phyloP scores from a whole-genome alignment of 2,888 invertebrate species.

The Zele albiditarsus region DNA sequence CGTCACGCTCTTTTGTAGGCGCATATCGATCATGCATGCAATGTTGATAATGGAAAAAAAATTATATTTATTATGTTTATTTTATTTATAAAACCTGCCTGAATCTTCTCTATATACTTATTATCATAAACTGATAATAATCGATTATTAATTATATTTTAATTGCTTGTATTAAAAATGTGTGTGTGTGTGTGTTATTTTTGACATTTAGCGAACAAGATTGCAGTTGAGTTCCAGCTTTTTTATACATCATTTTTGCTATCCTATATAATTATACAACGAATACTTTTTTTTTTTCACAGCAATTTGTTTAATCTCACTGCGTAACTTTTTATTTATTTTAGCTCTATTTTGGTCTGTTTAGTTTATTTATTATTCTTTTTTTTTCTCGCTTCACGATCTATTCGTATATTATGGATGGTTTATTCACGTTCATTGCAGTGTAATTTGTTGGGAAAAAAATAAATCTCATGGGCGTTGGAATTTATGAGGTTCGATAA shows the following conservation, averaged over 20 bases:
- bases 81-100: not conserved
- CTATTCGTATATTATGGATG: not conserved
- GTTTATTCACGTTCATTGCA: constrained; percentile 10
- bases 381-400: not conserved
- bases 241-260: constrained; percentile 14
- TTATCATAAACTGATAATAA: not conserved
- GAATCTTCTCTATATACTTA: not conserved
- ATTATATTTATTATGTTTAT: not conserved
- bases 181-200: not conserved
- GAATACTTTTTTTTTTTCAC: constrained; percentile 26
- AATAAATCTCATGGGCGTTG: constrained; percentile 3
- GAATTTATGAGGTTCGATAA: constrained; percentile 34
- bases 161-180: not conserved
- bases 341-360: not conserved
- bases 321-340: not conserved
- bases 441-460: not conserved
- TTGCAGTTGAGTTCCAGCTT: not conserved
- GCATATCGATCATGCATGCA: constrained; percentile 21
- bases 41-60: not conserved
- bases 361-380: constrained; percentile 8
- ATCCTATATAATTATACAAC: not conserved
- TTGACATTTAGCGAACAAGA: not conserved
- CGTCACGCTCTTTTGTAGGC: constrained; percentile 38
- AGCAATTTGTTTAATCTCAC: not conserved
- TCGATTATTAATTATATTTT: not conserved